Evolutionary conservation across 2,888 invertebrate species (phyloP).

Genomic region (Monoplex corrugatus): DNA sequence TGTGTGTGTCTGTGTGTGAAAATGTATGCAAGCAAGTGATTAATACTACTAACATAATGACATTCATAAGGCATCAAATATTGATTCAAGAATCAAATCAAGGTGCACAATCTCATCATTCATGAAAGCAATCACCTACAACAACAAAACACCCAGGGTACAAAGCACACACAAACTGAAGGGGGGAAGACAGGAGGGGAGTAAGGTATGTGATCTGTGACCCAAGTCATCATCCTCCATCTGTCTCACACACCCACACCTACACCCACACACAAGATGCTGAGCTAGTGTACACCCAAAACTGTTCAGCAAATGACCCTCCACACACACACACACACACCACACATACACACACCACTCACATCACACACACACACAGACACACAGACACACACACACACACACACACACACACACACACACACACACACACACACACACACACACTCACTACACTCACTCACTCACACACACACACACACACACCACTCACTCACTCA

Average conservation of each 20-base stretch:
- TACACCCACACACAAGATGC: neutral
- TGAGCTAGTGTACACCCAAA: neutral
- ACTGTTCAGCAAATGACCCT: neutral
- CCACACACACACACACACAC: neutral
- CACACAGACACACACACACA: neutral
- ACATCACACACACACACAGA: neutral
- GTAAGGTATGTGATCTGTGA: neutral
- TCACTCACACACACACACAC: conserved; percentile 20
- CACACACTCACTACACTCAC: conserved; percentile 14
- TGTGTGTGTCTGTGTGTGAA: neutral
- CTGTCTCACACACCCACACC: neutral
- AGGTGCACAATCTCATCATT: neutral
- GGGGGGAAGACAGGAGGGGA: no score
- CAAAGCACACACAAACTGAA: no score
- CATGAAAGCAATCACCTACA: neutral
- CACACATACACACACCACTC: neutral
- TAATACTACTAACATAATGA: neutral
- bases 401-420: conserved; percentile 1
- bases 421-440: neutral
- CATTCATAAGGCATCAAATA: neutral
- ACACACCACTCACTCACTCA: conserved; percentile 12
- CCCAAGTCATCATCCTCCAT: neutral
- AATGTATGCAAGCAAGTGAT: neutral
- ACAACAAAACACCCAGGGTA: neutral
- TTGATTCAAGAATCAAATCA: neutral